Percentiles rank a stretch among this genome's conserved stretches.
Evolutionary conservation across 2,113 vertebrate species (phyloP).

Genomic region (Anhinga rufa): DNA sequence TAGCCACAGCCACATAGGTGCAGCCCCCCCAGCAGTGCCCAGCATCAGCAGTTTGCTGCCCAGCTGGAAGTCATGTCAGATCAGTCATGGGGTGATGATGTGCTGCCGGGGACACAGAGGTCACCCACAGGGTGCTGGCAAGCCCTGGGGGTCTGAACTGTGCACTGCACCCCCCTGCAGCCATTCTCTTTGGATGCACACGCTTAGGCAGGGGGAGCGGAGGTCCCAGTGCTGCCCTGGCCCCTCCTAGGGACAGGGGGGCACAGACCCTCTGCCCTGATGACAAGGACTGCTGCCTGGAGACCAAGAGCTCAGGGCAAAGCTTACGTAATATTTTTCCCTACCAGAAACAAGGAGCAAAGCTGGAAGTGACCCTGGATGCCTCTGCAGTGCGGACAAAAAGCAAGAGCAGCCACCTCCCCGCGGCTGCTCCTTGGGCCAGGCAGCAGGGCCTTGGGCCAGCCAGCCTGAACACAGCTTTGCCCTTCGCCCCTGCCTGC

Average conservation of each 20-base stretch:
- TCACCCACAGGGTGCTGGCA: not conserved
- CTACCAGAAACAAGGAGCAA: not conserved
- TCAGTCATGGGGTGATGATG: not conserved
- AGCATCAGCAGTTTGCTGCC: not conserved
- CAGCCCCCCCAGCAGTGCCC: not conserved
- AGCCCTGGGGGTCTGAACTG: not conserved
- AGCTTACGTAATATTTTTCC: not conserved
- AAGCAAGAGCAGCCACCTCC: not conserved
- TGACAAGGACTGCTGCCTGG: not conserved
- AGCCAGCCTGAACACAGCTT: not conserved
- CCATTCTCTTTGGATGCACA: not conserved
- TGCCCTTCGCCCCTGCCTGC: not conserved
- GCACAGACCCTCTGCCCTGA: not conserved
- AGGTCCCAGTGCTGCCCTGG: not conserved
- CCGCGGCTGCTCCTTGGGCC: not conserved
- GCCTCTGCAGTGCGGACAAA: not conserved
- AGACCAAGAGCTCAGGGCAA: not conserved
- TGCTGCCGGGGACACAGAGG: not conserved
- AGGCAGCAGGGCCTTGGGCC: not conserved
- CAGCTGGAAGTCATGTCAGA: fast-evolving
- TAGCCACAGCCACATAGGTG: fast-evolving
- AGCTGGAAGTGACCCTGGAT: not conserved
- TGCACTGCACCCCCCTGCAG: fast-evolving
- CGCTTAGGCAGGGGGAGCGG: fast-evolving
- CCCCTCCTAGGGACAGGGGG: not conserved